Evolutionary conservation across 2,797 vertebrate genomes (phyloP), one percentile per base, ranked within the genome.

Genomic region (Arnoldichthys spilopterus): DNA sequence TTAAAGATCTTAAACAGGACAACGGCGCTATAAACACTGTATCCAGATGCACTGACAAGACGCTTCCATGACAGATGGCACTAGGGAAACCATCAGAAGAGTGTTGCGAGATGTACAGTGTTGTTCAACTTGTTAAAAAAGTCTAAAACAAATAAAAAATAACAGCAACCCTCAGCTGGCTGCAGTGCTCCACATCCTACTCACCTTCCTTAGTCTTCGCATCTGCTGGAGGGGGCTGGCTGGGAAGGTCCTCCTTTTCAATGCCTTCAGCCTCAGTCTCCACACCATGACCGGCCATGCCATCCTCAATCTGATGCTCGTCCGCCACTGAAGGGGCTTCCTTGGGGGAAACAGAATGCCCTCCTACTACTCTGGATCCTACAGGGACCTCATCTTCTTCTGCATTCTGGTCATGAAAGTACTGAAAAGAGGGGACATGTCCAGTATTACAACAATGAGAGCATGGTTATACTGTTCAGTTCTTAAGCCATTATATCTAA

Each of bases 341-440:
- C 20, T 69, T 78, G 24, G 69, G 63, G 37, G 87, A 80, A 28
- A 88, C 83, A 53, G 89, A 80, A 9, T 92, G 90, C 28, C 93
- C 93, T 8, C 93, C 92, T 2, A 93, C 91, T 45, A 95, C 93
- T 73, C 79, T 91, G 15, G 93, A 86, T 34, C 87, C 85, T 20
- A 93, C 78, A 51, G 88, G 90, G 61, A 90, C 90, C 20, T 95
- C 95, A 78, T 96, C 95, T 22, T 96, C 95, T 1, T 95, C 92
- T 20, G 88, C 79, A 0, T 90, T 88, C 28, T 91, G 87, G 20
- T 92, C 91, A 26, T 90, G 89, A 74, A 90, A 91, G 15, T 90
- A 90, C 91, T 78, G 56, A 6, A 74, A 20, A 77, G 12, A 66
- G 22, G 24, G 49, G n/a, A 69, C 11, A 72, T 51, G 49, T 43